These are phyloP conservation scores for Exocentrus adspersus DNA, from an alignment of 2,888 invertebrate genomes.

Conservation along the genomic window DNA sequence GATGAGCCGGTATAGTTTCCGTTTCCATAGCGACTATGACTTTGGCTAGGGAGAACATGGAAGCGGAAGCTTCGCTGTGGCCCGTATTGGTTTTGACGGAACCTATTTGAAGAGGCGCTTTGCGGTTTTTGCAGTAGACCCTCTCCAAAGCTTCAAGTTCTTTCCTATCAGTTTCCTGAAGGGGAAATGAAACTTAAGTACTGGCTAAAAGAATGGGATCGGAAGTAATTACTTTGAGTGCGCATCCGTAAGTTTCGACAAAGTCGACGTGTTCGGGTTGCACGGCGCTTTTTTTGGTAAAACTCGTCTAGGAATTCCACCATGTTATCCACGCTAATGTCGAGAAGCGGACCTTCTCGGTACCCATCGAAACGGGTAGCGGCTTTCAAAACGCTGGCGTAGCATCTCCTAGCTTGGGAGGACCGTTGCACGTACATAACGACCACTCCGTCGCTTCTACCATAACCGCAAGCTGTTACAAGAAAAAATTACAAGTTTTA, in stretches of 20 bases:
- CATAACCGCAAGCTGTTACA: conserved; percentile 81
- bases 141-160: conserved; percentile 93
- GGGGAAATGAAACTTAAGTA: background rate
- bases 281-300: conserved; percentile 64
- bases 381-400: conserved; percentile 68
- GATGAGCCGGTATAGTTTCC: conserved; percentile 87
- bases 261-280: conserved; percentile 59
- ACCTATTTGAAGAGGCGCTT: conserved; percentile 85
- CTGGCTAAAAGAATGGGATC: background rate
- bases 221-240: conserved; percentile 60
- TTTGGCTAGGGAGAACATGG: conserved; percentile 89
- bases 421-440: conserved; percentile 79
- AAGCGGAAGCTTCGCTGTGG: conserved; percentile 92
- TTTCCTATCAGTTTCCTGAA: conserved; percentile 65
- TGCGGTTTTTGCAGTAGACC: conserved; percentile 85
- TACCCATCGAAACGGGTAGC: conserved; percentile 69
- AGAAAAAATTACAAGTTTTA: no score
- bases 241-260: conserved; percentile 61
- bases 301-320: conserved; percentile 67
- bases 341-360: conserved; percentile 59
- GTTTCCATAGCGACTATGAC: conserved; percentile 91
- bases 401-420: conserved; percentile 65
- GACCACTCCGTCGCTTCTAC: conserved; percentile 83
- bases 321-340: conserved; percentile 59
- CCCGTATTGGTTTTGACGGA: conserved; percentile 98